Base-by-base conservation (phyloP, 1,140 invertebrate genomes). In the Cephus cinctus region DNA sequence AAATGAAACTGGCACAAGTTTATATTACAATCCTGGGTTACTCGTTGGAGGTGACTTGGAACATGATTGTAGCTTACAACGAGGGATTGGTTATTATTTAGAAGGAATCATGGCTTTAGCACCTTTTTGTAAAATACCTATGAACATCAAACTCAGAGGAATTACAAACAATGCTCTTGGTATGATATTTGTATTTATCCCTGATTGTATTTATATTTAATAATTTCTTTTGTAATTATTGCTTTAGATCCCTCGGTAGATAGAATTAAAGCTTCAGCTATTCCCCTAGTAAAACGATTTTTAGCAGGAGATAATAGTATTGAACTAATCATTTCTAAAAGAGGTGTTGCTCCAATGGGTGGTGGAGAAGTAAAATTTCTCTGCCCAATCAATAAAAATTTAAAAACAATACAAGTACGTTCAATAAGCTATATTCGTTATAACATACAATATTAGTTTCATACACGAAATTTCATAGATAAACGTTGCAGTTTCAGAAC, bases 91-190 rank as follows among this genome's bases (percentile, higher is more conserved):
- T 60, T 98, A 98, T 76, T 98, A 93, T 71, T 77, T 99, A 53
- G 96, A 99, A 80, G 83, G 85, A 5, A 65, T 98, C 0, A 76
- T 98, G 50, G 87, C 88, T 32, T 63, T 99, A 30, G 96, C 92
- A 11, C 93, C 96, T 14, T 99, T 98, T 75, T 97, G 92, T 69
- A 98, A 99, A 78, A 86, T 85, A 61, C 86, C 93, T 3, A 43
- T 99, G 2, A 79, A 90, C 63, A 84, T 86, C 8, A 90, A 84
- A 5, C 73, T 99, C 1, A 84, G 78, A 68, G 97, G 97, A 9
- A 83, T 98, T 0, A 98, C 96, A 6, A 95, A 94, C 76, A 91
- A 90, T 67, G 78, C 82, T 46, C 78, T 85, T 61, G 72, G 71
- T 69, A 62, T 21, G 1, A 46, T n/a, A 21, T 31, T 20, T 20